phyloP scores from a whole-genome alignment of 2,888 invertebrate species.

The Gastracanthus pulcherrimus region DNA sequence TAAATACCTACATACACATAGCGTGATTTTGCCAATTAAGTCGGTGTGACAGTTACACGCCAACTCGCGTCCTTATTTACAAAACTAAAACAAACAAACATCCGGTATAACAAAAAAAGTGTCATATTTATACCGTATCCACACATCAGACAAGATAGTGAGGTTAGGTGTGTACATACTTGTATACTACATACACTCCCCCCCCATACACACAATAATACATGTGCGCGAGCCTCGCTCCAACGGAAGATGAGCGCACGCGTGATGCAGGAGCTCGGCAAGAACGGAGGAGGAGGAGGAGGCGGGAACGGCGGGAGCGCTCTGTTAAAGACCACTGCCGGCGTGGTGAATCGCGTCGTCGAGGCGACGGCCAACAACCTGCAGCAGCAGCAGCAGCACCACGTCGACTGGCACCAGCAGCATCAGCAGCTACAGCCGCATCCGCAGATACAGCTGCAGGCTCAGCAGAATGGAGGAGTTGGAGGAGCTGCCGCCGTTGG shows the following conservation, averaged over 20 bases:
- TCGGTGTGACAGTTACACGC: neutral
- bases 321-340: slow-evolving; percentile 55
- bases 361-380: slow-evolving; percentile 52
- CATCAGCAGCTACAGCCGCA: slow-evolving; percentile 3
- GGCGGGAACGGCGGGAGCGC: slow-evolving; percentile 39
- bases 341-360: slow-evolving; percentile 47
- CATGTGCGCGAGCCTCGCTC: neutral
- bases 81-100: neutral
- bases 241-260: slow-evolving; percentile 53
- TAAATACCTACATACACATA: too few relatives aligned
- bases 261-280: slow-evolving; percentile 52
- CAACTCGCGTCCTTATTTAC: neutral
- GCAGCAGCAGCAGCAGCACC: slow-evolving; percentile 48
- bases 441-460: neutral
- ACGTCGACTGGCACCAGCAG: slow-evolving; percentile 20
- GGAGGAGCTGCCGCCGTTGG: neutral
- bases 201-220: too few relatives aligned
- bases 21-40: too few relatives aligned
- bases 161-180: neutral
- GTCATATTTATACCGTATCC: neutral
- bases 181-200: too few relatives aligned
- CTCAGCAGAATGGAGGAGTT: too few relatives aligned
- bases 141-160: neutral
- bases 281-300: neutral
- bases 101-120: neutral